phyloP scores from a whole-genome alignment of 2,113 vertebrate species.

The Daubentonia madagascariensis region DNA sequence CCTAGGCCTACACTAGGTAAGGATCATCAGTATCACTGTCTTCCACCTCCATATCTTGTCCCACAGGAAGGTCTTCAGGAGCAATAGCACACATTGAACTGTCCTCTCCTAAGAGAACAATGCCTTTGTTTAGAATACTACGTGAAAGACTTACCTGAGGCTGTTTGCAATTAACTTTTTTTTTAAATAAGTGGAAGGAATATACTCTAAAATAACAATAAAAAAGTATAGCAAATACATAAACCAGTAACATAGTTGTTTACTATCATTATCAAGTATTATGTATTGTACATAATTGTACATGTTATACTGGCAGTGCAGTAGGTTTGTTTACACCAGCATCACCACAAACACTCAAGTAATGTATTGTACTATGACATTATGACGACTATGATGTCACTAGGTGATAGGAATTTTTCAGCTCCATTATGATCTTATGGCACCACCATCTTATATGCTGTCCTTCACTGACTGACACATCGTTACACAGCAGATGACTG shows the following conservation, averaged over 20 bases:
- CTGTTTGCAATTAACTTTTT: not conserved
- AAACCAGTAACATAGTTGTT: not conserved
- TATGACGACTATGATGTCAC: not conserved
- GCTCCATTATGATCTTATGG: not conserved
- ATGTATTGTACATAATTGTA: not conserved
- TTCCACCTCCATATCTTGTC: not conserved
- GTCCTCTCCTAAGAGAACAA: not conserved
- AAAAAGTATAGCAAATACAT: not conserved
- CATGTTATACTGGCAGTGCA: not conserved
- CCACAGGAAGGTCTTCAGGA: too few relatives aligned
- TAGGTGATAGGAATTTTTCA: not conserved
- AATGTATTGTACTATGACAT: not conserved
- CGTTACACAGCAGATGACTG: not conserved
- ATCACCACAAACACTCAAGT: not conserved
- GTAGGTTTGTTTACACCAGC: not conserved
- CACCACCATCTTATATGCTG: not conserved
- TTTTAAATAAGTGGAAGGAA: not conserved
- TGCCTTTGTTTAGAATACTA: not conserved
- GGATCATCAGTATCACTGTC: not conserved
- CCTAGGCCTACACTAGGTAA: not conserved
- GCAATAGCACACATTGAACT: not conserved
- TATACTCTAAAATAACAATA: not conserved
- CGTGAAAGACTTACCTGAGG: not conserved
- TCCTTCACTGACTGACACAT: not conserved
- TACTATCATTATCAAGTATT: not conserved